Percentiles rank a stretch among this genome's conserved stretches.
These are phyloP conservation scores for Conus canariensis DNA, from an alignment of 2,888 invertebrate species.

Conservation along the genomic window DNA sequence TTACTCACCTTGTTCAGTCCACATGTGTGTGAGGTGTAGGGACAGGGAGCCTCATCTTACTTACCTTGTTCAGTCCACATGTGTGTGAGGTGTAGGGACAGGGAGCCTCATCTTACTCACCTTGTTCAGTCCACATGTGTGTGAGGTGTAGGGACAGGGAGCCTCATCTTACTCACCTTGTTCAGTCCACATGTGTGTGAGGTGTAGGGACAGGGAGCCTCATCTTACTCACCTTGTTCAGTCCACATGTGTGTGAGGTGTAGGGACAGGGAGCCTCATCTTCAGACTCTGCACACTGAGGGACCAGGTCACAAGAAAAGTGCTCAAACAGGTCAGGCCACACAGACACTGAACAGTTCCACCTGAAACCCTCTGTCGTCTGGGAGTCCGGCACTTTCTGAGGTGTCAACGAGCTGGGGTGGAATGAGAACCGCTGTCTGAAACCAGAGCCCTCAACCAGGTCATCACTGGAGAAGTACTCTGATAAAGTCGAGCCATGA, in stretches of 20 bases:
- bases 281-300: constrained; percentile 16
- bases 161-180: no score
- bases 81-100: no score
- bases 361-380: not conserved
- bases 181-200: no score
- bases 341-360: constrained; percentile 22
- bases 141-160: no score
- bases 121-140: no score
- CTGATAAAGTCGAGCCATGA: not conserved
- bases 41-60: no score
- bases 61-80: no score
- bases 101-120: no score
- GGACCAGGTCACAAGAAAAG: constrained; percentile 22
- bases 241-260: not conserved
- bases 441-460: not conserved
- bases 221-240: no score
- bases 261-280: not conserved
- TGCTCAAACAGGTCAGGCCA: not conserved
- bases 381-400: not conserved
- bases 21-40: no score
- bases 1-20: no score
- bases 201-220: no score
- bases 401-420: not conserved
- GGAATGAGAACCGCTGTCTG: not conserved
- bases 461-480: not conserved